Evolutionary conservation across 2,888 invertebrate genomes (phyloP).

Genomic region (Oscheius myriophilus): DNA sequence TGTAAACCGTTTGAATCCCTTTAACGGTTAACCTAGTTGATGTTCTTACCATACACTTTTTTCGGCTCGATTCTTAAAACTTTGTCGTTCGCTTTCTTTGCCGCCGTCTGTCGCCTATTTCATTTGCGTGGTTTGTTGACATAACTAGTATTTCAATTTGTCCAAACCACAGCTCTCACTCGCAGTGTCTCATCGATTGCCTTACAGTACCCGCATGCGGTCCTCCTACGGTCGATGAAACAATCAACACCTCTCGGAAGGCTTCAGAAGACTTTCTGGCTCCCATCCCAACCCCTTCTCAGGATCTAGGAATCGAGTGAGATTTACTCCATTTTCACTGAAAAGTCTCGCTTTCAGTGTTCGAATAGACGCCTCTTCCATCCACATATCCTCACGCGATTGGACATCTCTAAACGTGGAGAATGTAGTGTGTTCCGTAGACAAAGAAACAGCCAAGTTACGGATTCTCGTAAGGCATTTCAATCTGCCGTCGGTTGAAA

Average conservation of each 20-base stretch:
- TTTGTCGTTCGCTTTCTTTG: too few species aligned
- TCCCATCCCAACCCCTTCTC: too few species aligned
- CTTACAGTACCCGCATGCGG: slow-evolving; percentile 35
- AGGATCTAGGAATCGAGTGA: slow-evolving; percentile 23
- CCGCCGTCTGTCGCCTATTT: too few species aligned
- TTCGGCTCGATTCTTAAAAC: too few species aligned
- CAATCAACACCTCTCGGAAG: slow-evolving; percentile 1
- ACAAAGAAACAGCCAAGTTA: background rate
- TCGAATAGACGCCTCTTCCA: background rate
- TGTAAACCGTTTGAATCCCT: too few species aligned
- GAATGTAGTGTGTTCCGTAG: slow-evolving; percentile 7
- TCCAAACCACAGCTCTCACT: background rate
- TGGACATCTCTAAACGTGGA: slow-evolving; percentile 15
- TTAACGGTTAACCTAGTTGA: too few species aligned
- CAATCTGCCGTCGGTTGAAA: slow-evolving; percentile 12
- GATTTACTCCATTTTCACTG: background rate
- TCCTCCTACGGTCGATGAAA: slow-evolving; percentile 36
- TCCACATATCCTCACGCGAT: slow-evolving; percentile 8
- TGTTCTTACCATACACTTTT: too few species aligned
- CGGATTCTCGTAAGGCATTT: slow-evolving; percentile 26
- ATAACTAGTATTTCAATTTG: background rate
- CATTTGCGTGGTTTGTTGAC: background rate
- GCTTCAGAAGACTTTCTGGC: background rate
- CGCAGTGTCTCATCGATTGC: background rate
- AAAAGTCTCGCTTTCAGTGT: slow-evolving; percentile 5